Evolutionary conservation across 2,888 invertebrate species (phyloP).

Genomic region (Phaedon cochleariae): DNA sequence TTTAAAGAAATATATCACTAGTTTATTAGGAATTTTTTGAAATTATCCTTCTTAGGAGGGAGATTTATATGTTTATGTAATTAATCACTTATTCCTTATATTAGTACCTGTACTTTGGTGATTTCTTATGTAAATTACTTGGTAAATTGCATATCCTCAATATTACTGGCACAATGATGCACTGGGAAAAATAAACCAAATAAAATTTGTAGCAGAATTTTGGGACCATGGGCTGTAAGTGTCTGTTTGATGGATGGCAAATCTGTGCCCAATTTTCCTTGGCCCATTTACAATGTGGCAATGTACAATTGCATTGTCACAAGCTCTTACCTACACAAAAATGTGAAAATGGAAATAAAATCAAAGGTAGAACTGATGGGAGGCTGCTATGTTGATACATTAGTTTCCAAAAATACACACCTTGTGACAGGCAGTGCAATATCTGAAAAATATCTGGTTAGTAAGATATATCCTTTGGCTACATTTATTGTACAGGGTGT

Average conservation of each 20-base stretch:
- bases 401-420: conserved; percentile 79
- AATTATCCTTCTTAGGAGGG: too few species aligned
- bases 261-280: conserved; percentile 77
- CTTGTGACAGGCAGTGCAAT: conserved; percentile 80
- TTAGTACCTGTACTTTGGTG: too few species aligned
- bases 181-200: background rate
- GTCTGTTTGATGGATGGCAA: conserved; percentile 76
- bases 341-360: conserved; percentile 67
- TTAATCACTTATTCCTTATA: too few species aligned
- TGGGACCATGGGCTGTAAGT: conserved; percentile 84
- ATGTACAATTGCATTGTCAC: conserved; percentile 79
- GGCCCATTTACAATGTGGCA: conserved; percentile 82
- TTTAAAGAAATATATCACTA: too few species aligned
- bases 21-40: too few species aligned
- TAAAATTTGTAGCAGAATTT: conserved; percentile 68
- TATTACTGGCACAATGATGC: too few species aligned
- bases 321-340: conserved; percentile 64
- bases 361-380: conserved; percentile 79
- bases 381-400: conserved; percentile 71
- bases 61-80: too few species aligned
- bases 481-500: too few species aligned
- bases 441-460: conserved; percentile 80
- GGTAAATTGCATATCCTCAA: too few species aligned
- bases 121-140: too few species aligned
- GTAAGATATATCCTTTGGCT: too few species aligned